phyloP scores from a whole-genome alignment of 2,888 invertebrate species.

The Allophyes oxyacanthae region DNA sequence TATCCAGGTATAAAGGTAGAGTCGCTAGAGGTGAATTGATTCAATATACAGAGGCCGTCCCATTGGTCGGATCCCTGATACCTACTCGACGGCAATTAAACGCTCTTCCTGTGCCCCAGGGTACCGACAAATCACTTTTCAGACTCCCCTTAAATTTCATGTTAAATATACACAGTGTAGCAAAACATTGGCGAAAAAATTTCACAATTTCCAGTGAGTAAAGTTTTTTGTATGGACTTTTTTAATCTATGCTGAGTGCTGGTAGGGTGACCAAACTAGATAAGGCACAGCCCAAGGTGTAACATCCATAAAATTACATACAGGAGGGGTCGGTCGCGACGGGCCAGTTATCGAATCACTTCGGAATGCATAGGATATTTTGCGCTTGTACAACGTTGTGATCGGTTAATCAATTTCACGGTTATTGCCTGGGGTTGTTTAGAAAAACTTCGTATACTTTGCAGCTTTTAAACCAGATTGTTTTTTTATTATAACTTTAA shows the following conservation, averaged over 20 bases:
- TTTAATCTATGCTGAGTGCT: conserved; percentile 18
- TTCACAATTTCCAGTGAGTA: conserved; percentile 6
- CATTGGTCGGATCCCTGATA: conserved; percentile 81
- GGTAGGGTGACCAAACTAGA: conserved; percentile 68
- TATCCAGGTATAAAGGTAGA: conserved; percentile 32
- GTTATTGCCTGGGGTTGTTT: conserved; percentile 32
- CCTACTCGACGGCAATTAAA: conserved; percentile 83
- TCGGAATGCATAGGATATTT: conserved; percentile 82
- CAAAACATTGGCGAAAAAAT: conserved; percentile 10
- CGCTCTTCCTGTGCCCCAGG: conserved; percentile 79
- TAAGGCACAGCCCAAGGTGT: conserved; percentile 64
- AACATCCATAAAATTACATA: conserved; percentile 79
- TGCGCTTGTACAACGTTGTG: conserved; percentile 65
- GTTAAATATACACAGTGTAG: conserved; percentile 31
- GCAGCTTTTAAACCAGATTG: not conserved
- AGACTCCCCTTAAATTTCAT: conserved; percentile 60
- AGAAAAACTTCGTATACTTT: conserved; percentile 1
- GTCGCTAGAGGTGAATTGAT: conserved; percentile 53
- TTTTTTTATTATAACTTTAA: too few relatives aligned
- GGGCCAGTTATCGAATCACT: conserved; percentile 80
- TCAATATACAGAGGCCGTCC: conserved; percentile 75
- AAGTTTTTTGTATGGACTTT: conserved; percentile 8
- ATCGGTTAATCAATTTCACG: conserved; percentile 67
- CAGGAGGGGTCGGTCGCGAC: conserved; percentile 61
- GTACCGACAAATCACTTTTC: conserved; percentile 81